Evolutionary conservation across 2,113 vertebrate species (phyloP).

Genomic region (Prunella himalayana): DNA sequence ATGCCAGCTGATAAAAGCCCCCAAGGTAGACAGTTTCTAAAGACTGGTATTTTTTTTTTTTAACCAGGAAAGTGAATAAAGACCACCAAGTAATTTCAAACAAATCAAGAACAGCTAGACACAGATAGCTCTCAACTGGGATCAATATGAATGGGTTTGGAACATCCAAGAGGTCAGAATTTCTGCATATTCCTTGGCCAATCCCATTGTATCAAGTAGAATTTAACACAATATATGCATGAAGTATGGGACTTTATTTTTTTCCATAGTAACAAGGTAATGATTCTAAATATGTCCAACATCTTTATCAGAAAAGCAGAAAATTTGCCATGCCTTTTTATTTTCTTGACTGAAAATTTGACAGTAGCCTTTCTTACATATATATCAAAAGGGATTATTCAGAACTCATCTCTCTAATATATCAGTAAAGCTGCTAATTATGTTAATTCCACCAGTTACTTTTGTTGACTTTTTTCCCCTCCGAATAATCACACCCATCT

Average conservation of each 20-base stretch:
- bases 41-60: not conserved
- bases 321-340: not conserved
- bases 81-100: not conserved
- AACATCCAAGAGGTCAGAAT: not conserved
- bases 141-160: not conserved
- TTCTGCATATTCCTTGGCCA: not conserved
- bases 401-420: not conserved
- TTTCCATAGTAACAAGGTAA: not conserved
- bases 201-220: not conserved
- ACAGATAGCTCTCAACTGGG: not conserved
- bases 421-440: not conserved
- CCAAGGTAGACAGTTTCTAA: not conserved
- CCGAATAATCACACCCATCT: not conserved
- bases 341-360: not conserved
- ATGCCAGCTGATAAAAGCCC: not conserved
- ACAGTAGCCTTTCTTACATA: not conserved
- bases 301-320: not conserved
- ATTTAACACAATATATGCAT: not conserved
- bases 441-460: not conserved
- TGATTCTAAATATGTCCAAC: not conserved
- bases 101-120: not conserved
- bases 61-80: not conserved
- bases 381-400: not conserved
- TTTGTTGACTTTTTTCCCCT: not conserved
- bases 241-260: not conserved